Evolutionary conservation across 2,888 invertebrate genomes (phyloP), one percentile per base, ranked within the genome.

Genomic region (Phragmatobia fuliginosa): DNA sequence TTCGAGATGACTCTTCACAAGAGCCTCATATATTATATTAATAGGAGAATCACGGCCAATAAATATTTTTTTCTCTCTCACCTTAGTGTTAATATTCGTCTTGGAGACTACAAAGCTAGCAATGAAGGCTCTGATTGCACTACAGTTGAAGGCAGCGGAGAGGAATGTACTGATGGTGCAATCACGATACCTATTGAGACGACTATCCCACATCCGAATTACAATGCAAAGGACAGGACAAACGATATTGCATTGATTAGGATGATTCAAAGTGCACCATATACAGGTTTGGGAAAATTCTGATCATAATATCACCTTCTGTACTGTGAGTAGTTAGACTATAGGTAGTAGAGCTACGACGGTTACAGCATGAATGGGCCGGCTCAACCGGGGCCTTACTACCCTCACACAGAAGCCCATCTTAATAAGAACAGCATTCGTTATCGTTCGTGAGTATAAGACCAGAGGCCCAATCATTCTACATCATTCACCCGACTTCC

Each of bases 21-120:
- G n/a, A n/a, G n/a, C n/a, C n/a, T n/a, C n/a, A n/a, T n/a, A n/a
- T n/a, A n/a, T n/a, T n/a, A n/a, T n/a, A n/a, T n/a, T n/a, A n/a
- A n/a, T n/a, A n/a, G n/a, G n/a, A n/a, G n/a, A n/a, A n/a, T n/a
- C n/a, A n/a, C n/a, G n/a, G n/a, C n/a, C n/a, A n/a, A n/a, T n/a
- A n/a, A n/a, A n/a, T n/a, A n/a, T 52, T 2, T 45, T 21, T n/a
- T 36, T 21, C 49, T 62, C 5, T 58, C n/a, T 0, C 31, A 33
- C 33, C n/a, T 10, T 78, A 60, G 60, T 41, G 21, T 31, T 11
- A 38, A 38, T 28, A 63, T 63, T 31, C 49, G 62, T 21, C 58
- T 65, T 21, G 65, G 58, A 31, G 65, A 65, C 28, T 65, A 65
- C n/a, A 56, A 65, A 28, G 31, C 38, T 5, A 38, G n/a, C 25